phyloP scores from a whole-genome alignment of 2,113 vertebrate species.

The Laticauda colubrina region DNA sequence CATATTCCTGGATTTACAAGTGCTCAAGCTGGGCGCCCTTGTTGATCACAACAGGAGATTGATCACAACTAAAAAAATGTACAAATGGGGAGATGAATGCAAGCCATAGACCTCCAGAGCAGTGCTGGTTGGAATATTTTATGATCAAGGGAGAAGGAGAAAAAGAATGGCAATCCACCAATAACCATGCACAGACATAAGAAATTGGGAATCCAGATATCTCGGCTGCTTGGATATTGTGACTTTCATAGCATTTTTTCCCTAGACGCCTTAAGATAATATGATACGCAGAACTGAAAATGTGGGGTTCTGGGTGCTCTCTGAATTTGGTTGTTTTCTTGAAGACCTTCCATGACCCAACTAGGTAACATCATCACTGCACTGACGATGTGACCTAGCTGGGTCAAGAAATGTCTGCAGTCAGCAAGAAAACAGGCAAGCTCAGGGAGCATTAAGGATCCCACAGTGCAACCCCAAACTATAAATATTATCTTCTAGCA shows the following conservation, averaged over 20 bases:
- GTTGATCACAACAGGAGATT: constrained; percentile 86
- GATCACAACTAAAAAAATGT: constrained; percentile 80
- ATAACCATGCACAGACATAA: neutral
- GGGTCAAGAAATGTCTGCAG: neutral
- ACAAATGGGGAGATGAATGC: constrained; percentile 83
- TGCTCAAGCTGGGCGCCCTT: constrained; percentile 67
- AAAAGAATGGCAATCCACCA: constrained; percentile 44
- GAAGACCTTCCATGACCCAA: neutral
- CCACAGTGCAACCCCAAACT: neutral
- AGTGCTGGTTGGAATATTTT: constrained; percentile 63
- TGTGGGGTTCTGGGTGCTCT: neutral
- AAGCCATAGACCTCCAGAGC: constrained; percentile 70
- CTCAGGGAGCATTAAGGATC: neutral
- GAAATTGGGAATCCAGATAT: neutral
- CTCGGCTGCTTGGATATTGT: fast-evolving
- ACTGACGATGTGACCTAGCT: neutral
- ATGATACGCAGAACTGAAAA: neutral
- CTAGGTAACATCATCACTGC: neutral
- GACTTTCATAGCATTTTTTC: fast-evolving
- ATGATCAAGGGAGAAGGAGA: constrained; percentile 52
- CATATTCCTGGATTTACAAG: constrained; percentile 56
- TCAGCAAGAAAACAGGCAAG: neutral
- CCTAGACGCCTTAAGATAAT: neutral
- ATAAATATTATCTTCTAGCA: neutral
- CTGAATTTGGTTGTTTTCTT: neutral